phyloP scores from a whole-genome alignment of 2,113 vertebrate genomes.

The Lepidothrix coronata region DNA sequence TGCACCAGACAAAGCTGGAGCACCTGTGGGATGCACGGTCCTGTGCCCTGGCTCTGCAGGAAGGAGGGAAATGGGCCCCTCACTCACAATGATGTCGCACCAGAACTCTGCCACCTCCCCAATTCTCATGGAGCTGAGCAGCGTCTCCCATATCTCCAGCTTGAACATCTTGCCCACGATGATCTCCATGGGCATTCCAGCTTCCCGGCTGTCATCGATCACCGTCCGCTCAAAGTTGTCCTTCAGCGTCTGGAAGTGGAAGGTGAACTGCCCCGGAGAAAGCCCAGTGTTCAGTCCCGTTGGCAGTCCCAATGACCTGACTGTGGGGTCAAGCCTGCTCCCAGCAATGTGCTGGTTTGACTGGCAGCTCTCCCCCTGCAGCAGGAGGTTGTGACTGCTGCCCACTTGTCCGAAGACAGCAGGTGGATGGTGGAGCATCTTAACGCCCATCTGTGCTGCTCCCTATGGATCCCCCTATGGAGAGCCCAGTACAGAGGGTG shows the following conservation, averaged over 20 bases:
- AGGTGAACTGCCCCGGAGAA: constrained; percentile 75
- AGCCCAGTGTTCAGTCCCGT: neutral
- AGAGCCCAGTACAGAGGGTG: neutral
- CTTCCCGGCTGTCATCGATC: constrained; percentile 82
- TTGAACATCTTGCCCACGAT: constrained; percentile 90
- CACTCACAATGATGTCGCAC: constrained; percentile 84
- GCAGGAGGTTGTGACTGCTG: neutral
- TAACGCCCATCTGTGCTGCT: neutral
- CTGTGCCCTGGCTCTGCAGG: neutral
- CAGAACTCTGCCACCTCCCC: constrained; percentile 89
- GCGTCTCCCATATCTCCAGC: constrained; percentile 86
- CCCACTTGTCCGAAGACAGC: neutral
- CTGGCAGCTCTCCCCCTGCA: neutral
- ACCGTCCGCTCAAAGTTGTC: constrained; percentile 85
- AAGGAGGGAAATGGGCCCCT: neutral
- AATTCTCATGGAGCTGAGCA: constrained; percentile 84
- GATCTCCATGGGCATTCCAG: constrained; percentile 81
- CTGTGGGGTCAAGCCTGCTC: neutral
- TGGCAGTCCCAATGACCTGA: accelerated
- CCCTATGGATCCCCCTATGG: neutral
- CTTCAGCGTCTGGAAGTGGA: constrained; percentile 86
- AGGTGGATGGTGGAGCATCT: neutral
- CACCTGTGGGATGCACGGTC: neutral
- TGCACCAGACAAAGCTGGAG: neutral
- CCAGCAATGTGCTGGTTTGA: neutral